phyloP scores from a whole-genome alignment of 1,140 invertebrate genomes.

The Chionoecetes opilio region DNA sequence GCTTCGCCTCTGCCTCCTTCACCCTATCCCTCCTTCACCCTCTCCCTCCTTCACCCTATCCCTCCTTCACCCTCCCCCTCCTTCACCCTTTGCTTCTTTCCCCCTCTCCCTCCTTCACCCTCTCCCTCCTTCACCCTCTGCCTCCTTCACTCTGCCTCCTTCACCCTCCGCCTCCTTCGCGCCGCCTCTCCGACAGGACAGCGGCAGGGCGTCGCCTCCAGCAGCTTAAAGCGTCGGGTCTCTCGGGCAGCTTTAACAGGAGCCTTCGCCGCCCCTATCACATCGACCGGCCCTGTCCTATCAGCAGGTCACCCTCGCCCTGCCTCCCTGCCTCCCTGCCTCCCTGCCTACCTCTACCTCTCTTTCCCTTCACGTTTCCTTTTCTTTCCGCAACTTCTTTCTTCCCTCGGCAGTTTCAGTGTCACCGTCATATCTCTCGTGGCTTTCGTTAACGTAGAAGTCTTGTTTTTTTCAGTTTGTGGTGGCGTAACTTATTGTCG shows the following conservation, averaged over 20 bases:
- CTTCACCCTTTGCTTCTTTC: no score
- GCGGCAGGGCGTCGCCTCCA: not conserved
- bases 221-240: slow-evolving; percentile 2
- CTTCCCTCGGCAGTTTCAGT: not conserved
- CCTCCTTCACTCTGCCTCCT: not conserved
- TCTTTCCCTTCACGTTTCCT: not conserved
- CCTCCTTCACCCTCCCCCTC: not conserved
- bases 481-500: not conserved
- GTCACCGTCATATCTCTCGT: not conserved
- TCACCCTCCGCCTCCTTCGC: not conserved
- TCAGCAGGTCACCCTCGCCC: not conserved
- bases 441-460: not conserved
- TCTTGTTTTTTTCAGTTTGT: not conserved
- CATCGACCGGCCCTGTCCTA: slow-evolving; percentile 14
- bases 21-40: not conserved
- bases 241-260: slow-evolving; percentile 15
- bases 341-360: not conserved
- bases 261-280: slow-evolving; percentile 23
- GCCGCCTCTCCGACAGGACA: not conserved
- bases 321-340: not conserved
- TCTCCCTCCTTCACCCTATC: no score
- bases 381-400: slow-evolving; percentile 11
- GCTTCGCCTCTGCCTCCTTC: not conserved
- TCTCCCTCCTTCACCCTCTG: no score
- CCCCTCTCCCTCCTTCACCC: no score